phyloP scores from a whole-genome alignment of 2,888 invertebrate genomes.

The Stenolophus ochropezus region DNA sequence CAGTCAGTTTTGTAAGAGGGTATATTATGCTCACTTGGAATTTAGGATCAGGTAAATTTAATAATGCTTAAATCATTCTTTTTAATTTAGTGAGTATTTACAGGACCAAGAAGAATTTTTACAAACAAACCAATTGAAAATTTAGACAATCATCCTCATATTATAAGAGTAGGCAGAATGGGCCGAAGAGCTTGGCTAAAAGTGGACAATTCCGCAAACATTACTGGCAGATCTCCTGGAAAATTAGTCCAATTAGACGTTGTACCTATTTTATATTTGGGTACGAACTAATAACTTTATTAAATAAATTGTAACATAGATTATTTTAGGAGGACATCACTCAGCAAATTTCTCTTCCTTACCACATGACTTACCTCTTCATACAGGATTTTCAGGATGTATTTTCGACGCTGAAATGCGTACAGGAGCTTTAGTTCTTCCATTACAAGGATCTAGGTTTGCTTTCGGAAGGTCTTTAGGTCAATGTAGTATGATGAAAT shows the following conservation, averaged over 20 bases:
- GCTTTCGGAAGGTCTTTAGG: constrained; percentile 86
- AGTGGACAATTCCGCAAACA: constrained; percentile 87
- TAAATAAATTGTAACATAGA: constrained; percentile 4
- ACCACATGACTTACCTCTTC: constrained; percentile 90
- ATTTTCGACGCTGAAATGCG: constrained; percentile 83
- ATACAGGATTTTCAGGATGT: constrained; percentile 90
- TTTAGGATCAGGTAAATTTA: constrained; percentile 88
- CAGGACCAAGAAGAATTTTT: constrained; percentile 88
- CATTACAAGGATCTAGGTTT: constrained; percentile 79
- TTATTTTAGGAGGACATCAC: constrained; percentile 82
- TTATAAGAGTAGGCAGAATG: constrained; percentile 84
- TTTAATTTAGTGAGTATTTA: too few relatives aligned
- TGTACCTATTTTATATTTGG: constrained; percentile 84
- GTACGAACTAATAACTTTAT: constrained; percentile 70
- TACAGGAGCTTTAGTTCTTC: constrained; percentile 78
- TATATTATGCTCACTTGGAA: constrained; percentile 96
- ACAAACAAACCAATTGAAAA: constrained; percentile 83
- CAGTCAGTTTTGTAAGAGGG: constrained; percentile 90
- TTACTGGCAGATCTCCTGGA: constrained; percentile 88
- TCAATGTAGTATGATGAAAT: constrained; percentile 89
- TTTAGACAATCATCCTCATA: constrained; percentile 77
- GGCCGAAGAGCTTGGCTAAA: constrained; percentile 87
- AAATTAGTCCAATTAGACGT: constrained; percentile 84
- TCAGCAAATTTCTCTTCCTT: constrained; percentile 84
- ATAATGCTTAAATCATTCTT: too few relatives aligned